Conservation (phyloP, 2,888 invertebrate species). For the Drosophila sordidapex region DNA sequence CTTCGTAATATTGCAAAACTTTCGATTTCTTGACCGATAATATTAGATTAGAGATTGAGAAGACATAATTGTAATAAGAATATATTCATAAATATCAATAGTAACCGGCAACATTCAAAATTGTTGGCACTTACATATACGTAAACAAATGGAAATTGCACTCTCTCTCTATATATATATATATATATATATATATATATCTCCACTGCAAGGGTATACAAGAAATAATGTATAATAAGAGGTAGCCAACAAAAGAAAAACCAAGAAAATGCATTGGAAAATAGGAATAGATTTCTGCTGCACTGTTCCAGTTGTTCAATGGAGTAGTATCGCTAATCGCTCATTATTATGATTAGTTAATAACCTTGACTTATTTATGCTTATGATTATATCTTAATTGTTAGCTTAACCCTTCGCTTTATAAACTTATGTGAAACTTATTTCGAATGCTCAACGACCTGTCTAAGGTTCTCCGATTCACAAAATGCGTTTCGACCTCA, state of each 20-base stretch:
- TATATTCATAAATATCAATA: neutral
- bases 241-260: neutral
- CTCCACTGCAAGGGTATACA: conserved; percentile 22
- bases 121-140: neutral
- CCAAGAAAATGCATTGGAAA: neutral
- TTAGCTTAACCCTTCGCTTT: conserved; percentile 36
- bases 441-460: neutral
- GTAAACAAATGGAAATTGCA: neutral
- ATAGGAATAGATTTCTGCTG: conserved; percentile 4
- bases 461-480: neutral
- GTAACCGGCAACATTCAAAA: neutral
- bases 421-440: conserved; percentile 6
- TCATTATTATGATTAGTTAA: neutral
- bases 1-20: neutral
- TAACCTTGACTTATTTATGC: conserved; percentile 26
- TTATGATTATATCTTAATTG: conserved; percentile 28
- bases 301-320: conserved; percentile 4
- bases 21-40: neutral
- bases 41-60: neutral
- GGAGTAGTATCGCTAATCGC: conserved; percentile 3
- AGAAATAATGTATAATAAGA: neutral
- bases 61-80: neutral
- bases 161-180: neutral
- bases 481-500: conserved; percentile 5
- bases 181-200: neutral